Evolutionary conservation across 2,888 invertebrate genomes (phyloP), one percentile per base, ranked within the genome.

Genomic region (Luperina nickerlii): DNA sequence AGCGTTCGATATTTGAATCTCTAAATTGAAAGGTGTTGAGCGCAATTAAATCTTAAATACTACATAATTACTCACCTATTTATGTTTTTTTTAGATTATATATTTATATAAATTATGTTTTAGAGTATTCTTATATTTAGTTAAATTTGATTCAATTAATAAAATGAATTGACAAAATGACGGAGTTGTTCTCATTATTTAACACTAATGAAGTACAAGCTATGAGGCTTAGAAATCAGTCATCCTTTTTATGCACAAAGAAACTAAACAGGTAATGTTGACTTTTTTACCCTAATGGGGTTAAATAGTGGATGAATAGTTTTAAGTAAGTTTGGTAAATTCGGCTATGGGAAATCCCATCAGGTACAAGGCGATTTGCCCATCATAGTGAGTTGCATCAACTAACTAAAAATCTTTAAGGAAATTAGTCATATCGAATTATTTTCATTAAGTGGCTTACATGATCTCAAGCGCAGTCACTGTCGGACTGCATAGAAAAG

Each of bases 151-250:
- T 70, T 24, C 1, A 74, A 24, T 27, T 42, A 74, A 74, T 76
- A 45, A 54, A 71, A 70, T n/a, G 3, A n/a, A 72, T n/a, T 38
- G 8, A 72, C 20, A 15, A 72, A 74, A 54, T 65, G 5, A 57
- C 38, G 20, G 8, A 51, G 54, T 27, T 54, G 18, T 70, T 54
- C 32, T 24, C 15, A 70, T 38, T 54, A 54, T 38, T 54, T 54
- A 18, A 51, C 13, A 32, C 27, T 27, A 13, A 11, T 68, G 20
- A 27, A 45, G 6, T 45, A 11, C 15, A 45, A 18, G 18, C n/a
- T 48, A 68, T 48, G 24, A 24, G 24, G 51, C 24, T 51, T 20
- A n/a, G 8, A 8, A 7, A 27, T 48, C 0, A 6, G 9, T 9
- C 38, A n/a, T 24, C 2, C 9, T 54, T 54, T 38, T 18, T 15